Percentiles rank a stretch among this genome's conserved stretches.
Conservation (phyloP, 2,113 vertebrate species). For the Rafetus swinhoei region DNA sequence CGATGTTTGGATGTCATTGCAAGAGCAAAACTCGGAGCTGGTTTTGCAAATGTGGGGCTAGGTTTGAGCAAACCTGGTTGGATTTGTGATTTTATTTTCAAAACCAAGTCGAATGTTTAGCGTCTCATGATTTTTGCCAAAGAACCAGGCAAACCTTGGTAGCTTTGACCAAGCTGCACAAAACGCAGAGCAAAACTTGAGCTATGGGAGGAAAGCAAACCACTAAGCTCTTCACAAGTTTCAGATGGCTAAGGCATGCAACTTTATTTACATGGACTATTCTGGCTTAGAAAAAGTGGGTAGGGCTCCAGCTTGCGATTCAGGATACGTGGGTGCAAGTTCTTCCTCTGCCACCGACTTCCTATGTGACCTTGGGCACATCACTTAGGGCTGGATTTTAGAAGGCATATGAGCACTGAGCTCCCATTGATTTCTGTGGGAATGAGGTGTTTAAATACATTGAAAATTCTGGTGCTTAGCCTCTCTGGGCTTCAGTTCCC, state of each 20-base stretch:
- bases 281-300: background rate
- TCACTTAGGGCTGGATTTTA: background rate
- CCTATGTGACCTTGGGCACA: conserved; percentile 41
- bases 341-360: conserved; percentile 46
- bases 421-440: background rate
- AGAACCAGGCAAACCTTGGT: background rate
- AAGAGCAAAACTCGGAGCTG: background rate
- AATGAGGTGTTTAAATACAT: background rate
- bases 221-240: background rate
- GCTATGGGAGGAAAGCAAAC: background rate
- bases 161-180: background rate
- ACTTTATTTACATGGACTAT: background rate
- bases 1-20: background rate
- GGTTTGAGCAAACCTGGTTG: background rate
- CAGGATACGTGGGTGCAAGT: background rate
- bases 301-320: background rate
- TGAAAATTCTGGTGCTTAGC: background rate
- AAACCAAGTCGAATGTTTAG: conserved; percentile 11
- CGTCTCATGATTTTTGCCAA: conserved; percentile 10
- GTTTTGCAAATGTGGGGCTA: background rate
- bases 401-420: background rate
- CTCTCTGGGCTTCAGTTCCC: conserved; percentile 46
- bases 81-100: background rate
- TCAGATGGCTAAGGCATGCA: background rate
- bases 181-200: background rate